Evolutionary conservation across 2,113 vertebrate species (phyloP).

Genomic region (Cyanoderma ruficeps): DNA sequence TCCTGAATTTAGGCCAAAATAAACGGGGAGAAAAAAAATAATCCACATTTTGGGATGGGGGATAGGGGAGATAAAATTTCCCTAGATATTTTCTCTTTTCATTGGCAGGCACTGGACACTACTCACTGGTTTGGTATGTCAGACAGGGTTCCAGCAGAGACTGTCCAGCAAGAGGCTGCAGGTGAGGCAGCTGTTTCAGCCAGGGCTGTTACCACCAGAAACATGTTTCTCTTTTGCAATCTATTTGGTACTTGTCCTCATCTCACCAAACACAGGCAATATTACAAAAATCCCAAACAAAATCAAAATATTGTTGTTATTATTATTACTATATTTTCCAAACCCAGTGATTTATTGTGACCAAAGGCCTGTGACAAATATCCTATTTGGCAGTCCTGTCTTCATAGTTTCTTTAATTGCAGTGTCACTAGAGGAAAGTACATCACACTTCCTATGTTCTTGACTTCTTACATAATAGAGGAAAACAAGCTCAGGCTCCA

Average conservation of each 20-base stretch:
- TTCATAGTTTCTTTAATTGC: not conserved
- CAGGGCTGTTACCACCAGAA: not conserved
- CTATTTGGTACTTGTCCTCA: not conserved
- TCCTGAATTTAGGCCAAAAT: not conserved
- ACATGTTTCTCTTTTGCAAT: not conserved
- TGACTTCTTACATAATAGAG: slow-evolving; percentile 2
- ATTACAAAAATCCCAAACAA: not conserved
- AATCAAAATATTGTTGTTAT: not conserved
- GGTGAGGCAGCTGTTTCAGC: slow-evolving; percentile 1
- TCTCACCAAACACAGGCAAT: not conserved
- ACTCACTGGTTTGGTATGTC: slow-evolving; percentile 13
- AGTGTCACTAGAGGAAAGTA: not conserved
- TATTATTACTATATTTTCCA: not conserved
- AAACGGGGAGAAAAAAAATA: not conserved
- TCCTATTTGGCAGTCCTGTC: not conserved
- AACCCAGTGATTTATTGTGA: not conserved
- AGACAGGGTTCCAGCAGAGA: not conserved
- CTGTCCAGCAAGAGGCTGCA: not conserved
- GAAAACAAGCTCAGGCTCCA: not conserved
- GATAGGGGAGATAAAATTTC: not conserved
- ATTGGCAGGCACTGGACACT: not conserved
- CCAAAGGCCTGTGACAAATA: not conserved
- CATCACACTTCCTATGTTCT: slow-evolving; percentile 3
- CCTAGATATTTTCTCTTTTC: not conserved
- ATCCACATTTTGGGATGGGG: not conserved